Evolutionary conservation across 2,113 vertebrate genomes (phyloP).

Genomic region (Mionectes macconnelli): DNA sequence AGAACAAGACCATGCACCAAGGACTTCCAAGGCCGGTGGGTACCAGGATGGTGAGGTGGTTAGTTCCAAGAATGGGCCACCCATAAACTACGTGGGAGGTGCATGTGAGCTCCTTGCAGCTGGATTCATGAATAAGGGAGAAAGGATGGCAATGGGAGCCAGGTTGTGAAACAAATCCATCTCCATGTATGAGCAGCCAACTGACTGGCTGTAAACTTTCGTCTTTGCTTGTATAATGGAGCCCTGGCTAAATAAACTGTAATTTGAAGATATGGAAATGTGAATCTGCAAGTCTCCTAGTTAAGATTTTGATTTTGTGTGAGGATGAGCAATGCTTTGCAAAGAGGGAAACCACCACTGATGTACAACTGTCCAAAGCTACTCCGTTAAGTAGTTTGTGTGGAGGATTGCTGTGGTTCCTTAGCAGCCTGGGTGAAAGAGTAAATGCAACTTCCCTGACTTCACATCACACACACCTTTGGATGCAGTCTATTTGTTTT

Average conservation of each 20-base stretch:
- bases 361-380: background rate
- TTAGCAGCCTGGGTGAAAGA: background rate
- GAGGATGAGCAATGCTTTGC: background rate
- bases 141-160: background rate
- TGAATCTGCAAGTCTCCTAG: background rate
- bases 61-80: background rate
- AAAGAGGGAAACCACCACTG: background rate
- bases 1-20: too few species aligned
- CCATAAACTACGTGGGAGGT: background rate
- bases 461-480: background rate
- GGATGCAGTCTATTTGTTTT: background rate
- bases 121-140: background rate
- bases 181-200: background rate
- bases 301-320: background rate
- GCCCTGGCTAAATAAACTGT: background rate
- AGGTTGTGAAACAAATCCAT: background rate
- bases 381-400: background rate
- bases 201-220: background rate
- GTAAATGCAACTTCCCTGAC: background rate
- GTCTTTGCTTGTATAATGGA: background rate
- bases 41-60: background rate
- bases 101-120: background rate
- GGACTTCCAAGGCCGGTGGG: fast-evolving
- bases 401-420: background rate
- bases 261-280: background rate